Evolutionary conservation across 2,797 vertebrate species (phyloP).

Genomic region (Perdix hodgsoniae): DNA sequence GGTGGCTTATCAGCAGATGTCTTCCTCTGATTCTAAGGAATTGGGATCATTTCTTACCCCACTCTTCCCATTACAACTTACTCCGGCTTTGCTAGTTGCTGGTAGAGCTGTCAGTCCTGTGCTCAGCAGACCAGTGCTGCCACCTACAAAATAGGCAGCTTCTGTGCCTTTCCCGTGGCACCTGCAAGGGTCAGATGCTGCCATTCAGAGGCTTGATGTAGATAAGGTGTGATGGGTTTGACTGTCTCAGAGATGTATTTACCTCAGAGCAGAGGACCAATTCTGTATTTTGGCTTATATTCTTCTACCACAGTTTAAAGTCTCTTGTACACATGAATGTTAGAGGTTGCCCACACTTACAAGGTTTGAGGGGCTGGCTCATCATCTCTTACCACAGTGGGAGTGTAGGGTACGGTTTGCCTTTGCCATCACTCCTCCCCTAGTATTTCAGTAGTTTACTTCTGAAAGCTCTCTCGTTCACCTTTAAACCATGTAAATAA

Average conservation of each 20-base stretch:
- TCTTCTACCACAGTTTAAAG: neutral
- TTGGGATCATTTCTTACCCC: neutral
- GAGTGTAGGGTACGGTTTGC: neutral
- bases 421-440: neutral
- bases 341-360: neutral
- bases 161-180: rapidly evolving
- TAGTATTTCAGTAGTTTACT: neutral
- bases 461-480: conserved; percentile 14
- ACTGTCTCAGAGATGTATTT: neutral
- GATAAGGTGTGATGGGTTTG: neutral
- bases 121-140: neutral
- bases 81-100: neutral
- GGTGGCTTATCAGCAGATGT: neutral
- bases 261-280: neutral
- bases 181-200: neutral
- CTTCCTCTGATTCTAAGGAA: neutral
- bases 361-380: rapidly evolving
- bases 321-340: neutral
- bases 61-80: neutral
- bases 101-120: neutral
- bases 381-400: neutral
- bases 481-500: conserved; percentile 57
- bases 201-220: neutral
- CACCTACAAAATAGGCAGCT: neutral
- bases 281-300: neutral